These are phyloP conservation scores for Papio anubis DNA, from an alignment of 2,113 vertebrate genomes.

Conservation along the genomic window DNA sequence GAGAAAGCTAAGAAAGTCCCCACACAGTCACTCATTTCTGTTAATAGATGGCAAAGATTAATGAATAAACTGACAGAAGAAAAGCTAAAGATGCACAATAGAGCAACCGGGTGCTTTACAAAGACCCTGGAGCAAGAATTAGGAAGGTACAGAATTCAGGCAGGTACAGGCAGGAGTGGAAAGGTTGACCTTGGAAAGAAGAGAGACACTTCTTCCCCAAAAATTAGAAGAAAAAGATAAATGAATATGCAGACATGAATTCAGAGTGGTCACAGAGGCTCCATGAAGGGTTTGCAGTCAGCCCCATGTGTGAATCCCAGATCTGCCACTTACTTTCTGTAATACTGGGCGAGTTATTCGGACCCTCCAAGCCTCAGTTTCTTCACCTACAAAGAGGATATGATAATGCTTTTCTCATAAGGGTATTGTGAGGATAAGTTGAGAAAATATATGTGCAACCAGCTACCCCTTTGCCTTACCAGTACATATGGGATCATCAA, in stretches of 20 bases:
- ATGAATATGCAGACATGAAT: neutral
- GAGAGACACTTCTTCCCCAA: neutral
- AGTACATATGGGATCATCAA: neutral
- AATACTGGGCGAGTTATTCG: neutral
- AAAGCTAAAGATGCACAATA: neutral
- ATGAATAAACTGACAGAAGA: neutral
- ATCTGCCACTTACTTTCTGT: neutral
- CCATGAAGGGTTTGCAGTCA: neutral
- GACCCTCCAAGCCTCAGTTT: neutral
- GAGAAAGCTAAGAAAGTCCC: neutral
- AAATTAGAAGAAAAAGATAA: neutral
- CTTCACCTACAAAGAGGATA: neutral
- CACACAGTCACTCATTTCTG: fast-evolving
- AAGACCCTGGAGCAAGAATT: neutral
- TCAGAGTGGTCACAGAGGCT: neutral
- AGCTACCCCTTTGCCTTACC: neutral
- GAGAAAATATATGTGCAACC: neutral
- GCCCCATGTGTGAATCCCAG: neutral
- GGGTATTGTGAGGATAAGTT: neutral
- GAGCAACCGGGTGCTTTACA: neutral
- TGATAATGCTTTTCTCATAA: neutral
- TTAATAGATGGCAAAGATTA: neutral
- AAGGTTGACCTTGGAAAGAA: neutral
- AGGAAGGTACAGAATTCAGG: neutral
- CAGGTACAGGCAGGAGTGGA: neutral